Conservation (phyloP, 2,888 invertebrate genomes). For the Isotomurus palustris region DNA sequence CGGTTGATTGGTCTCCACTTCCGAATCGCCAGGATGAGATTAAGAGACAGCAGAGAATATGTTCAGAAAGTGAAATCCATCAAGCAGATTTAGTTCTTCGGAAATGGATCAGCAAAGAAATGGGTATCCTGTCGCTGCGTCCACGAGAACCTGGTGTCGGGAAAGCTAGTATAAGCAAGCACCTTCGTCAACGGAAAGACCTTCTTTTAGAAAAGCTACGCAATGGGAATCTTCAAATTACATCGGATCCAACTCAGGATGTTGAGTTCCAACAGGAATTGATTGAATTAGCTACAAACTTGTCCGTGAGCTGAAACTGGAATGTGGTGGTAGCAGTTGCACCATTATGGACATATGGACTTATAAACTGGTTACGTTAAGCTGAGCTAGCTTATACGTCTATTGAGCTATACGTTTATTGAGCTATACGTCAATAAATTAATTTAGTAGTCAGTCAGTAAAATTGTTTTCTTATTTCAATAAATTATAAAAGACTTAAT, state of each 20-base stretch:
- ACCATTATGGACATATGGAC: too few relatives aligned
- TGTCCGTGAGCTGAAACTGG: too few relatives aligned
- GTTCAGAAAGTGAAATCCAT: constrained; percentile 42
- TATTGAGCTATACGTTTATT: too few relatives aligned
- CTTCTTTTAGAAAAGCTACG: constrained; percentile 26
- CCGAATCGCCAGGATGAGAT: constrained; percentile 27
- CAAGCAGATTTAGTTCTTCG: constrained; percentile 41
- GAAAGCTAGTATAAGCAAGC: constrained; percentile 17
- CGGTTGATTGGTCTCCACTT: constrained; percentile 10
- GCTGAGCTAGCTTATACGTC: too few relatives aligned
- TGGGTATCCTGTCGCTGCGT: constrained; percentile 23
- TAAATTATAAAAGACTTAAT: too few relatives aligned
- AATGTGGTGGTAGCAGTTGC: too few relatives aligned
- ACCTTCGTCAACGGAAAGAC: constrained; percentile 25
- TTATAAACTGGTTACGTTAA: too few relatives aligned
- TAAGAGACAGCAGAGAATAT: constrained; percentile 32
- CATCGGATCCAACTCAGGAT: constrained; percentile 21
- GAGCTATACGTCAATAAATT: too few relatives aligned
- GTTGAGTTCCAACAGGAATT: constrained; percentile 39
- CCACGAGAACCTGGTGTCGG: neutral
- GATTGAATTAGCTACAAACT: constrained; percentile 21
- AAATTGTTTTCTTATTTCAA: too few relatives aligned
- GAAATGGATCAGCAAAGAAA: constrained; percentile 38
- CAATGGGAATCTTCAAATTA: constrained; percentile 26
- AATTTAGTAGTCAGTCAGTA: too few relatives aligned